A percentile compares a stretch with the other conserved stretches of the same genome.
Evolutionary conservation across 2,888 invertebrate species (phyloP).

Genomic region (Lycocerus yunnanus): DNA sequence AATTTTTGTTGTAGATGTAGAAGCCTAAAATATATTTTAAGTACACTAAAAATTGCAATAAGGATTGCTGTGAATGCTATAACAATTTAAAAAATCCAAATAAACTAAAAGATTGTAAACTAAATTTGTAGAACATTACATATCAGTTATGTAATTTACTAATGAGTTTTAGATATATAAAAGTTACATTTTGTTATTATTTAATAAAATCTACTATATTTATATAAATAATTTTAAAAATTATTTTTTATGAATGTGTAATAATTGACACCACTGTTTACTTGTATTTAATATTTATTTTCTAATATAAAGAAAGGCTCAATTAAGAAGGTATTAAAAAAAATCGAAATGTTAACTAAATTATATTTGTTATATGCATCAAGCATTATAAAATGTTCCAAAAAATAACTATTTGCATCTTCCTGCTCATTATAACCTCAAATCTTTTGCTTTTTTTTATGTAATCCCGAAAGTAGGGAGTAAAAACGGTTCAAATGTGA

Average conservation of each 20-base stretch:
- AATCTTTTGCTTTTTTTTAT: neutral
- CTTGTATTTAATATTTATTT: neutral
- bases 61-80: neutral
- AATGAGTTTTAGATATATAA: neutral
- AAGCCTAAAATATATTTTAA: neutral
- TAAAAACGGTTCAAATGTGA: too few species aligned
- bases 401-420: neutral
- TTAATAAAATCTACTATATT: neutral
- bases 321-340: neutral
- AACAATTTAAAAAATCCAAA: neutral
- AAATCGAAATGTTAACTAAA: neutral
- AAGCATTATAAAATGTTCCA: neutral
- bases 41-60: neutral
- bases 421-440: neutral
- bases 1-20: neutral
- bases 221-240: neutral
- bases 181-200: neutral
- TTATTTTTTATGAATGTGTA: neutral
- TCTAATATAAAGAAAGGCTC: neutral
- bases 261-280: neutral
- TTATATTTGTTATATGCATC: neutral
- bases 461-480: too few species aligned
- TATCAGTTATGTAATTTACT: neutral
- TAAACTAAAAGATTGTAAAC: neutral
- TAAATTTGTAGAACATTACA: neutral